Percentiles rank a stretch among this genome's conserved stretches.
phyloP scores from a whole-genome alignment of 2,888 invertebrate species.

The Synanthedon myopaeformis region DNA sequence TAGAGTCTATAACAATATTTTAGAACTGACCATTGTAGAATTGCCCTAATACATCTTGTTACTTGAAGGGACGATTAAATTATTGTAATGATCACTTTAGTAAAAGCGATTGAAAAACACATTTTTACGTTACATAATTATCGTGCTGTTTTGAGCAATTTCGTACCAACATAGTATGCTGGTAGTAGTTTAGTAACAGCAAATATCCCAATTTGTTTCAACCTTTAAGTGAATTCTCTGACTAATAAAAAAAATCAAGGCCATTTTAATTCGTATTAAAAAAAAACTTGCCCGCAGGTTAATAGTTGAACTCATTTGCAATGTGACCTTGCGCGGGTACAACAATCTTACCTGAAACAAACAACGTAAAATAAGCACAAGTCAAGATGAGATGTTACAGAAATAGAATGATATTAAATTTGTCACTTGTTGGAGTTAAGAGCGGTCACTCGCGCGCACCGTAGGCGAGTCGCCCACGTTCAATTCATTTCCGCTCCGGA shows the following conservation, averaged over 20 bases:
- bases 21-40: slow-evolving; percentile 25
- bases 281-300: neutral
- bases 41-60: slow-evolving; percentile 52
- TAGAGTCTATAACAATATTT: slow-evolving; percentile 13
- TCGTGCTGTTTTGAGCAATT: slow-evolving; percentile 17
- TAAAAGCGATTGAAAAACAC: slow-evolving; percentile 47
- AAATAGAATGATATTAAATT: slow-evolving; percentile 47
- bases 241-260: neutral
- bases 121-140: slow-evolving; percentile 33
- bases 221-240: neutral
- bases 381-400: slow-evolving; percentile 22
- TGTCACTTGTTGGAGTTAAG: slow-evolving; percentile 37
- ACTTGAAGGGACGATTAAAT: slow-evolving; percentile 53
- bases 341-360: slow-evolving; percentile 38
- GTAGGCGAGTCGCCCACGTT: slow-evolving; percentile 58
- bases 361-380: slow-evolving; percentile 21
- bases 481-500: slow-evolving; percentile 47
- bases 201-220: neutral
- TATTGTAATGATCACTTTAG: slow-evolving; percentile 36
- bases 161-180: no score
- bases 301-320: neutral
- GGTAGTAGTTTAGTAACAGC: no score
- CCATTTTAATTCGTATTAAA: no score
- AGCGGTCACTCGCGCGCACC: slow-evolving; percentile 42
- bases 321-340: slow-evolving; percentile 10